phyloP scores from a whole-genome alignment of 2,888 invertebrate genomes.

The Pollenia amentaria region DNA sequence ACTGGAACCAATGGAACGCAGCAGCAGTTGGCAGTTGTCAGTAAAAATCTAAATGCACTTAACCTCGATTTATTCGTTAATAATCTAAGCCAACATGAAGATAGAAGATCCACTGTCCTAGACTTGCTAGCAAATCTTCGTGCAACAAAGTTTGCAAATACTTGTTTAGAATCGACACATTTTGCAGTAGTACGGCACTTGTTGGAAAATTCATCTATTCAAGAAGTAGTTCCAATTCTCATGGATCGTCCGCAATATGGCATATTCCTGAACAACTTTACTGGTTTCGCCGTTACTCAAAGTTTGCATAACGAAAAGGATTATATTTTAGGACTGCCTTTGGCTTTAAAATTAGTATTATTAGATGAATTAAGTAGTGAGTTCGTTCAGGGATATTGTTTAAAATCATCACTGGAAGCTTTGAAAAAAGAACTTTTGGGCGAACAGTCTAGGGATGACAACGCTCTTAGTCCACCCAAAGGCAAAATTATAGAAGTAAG shows the following conservation, averaged over 20 bases:
- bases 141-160: constrained; percentile 53
- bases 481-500: constrained; percentile 65
- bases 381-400: constrained; percentile 88
- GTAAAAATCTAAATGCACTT: constrained; percentile 66
- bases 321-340: constrained; percentile 89
- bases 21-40: constrained; percentile 49
- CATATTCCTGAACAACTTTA: constrained; percentile 93
- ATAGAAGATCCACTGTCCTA: constrained; percentile 40
- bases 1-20: constrained; percentile 34
- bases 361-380: constrained; percentile 93
- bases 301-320: constrained; percentile 89
- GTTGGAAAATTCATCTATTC: constrained; percentile 81
- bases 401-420: constrained; percentile 91
- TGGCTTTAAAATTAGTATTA: constrained; percentile 92
- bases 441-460: not conserved
- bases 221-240: constrained; percentile 89
- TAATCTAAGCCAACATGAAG: constrained; percentile 58
- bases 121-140: constrained; percentile 62
- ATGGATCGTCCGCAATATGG: constrained; percentile 95
- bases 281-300: constrained; percentile 92
- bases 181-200: constrained; percentile 76
- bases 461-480: constrained; percentile 16
- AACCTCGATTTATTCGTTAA: constrained; percentile 71
- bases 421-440: constrained; percentile 83
- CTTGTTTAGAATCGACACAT: constrained; percentile 66